Percentiles rank a stretch among this genome's conserved stretches.
phyloP scores from a whole-genome alignment of 2,888 invertebrate genomes.

The Drosophila anceps region DNA sequence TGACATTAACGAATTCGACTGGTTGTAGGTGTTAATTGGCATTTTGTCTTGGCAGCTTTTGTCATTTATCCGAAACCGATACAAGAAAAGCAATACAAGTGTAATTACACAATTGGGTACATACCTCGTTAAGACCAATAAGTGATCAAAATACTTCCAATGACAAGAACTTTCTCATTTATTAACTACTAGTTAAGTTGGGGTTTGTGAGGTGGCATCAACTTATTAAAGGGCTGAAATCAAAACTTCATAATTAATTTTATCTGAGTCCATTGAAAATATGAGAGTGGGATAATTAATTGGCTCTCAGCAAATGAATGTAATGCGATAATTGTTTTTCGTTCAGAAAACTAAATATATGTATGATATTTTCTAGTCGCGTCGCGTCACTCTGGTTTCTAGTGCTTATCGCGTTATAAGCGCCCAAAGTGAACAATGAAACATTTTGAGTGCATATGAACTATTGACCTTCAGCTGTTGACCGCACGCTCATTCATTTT shows the following conservation, averaged over 20 bases:
- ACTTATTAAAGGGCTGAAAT: not conserved
- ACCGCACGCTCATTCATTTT: not conserved
- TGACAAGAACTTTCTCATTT: not conserved
- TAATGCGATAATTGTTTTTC: no score
- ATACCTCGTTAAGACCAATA: not conserved
- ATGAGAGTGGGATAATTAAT: no score
- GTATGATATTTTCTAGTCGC: no score
- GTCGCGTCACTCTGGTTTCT: not conserved
- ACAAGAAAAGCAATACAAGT: not conserved
- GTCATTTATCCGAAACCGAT: slow-evolving; percentile 6
- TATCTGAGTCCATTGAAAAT: no score
- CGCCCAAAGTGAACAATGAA: not conserved
- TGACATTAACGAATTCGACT: not conserved
- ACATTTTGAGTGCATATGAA: not conserved
- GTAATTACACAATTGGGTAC: not conserved
- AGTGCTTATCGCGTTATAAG: no score
- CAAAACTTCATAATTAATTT: not conserved
- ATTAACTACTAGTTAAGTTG: not conserved
- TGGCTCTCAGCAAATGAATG: no score
- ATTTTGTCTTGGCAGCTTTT: slow-evolving; percentile 12
- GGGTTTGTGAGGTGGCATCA: not conserved
- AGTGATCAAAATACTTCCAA: not conserved
- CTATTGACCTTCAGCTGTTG: not conserved
- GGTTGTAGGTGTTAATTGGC: slow-evolving; percentile 20
- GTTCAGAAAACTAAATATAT: no score